Percentiles rank a stretch among this genome's conserved stretches.
These are phyloP conservation scores for Cebus imitator DNA, from an alignment of 2,113 vertebrate species.

Conservation along the genomic window DNA sequence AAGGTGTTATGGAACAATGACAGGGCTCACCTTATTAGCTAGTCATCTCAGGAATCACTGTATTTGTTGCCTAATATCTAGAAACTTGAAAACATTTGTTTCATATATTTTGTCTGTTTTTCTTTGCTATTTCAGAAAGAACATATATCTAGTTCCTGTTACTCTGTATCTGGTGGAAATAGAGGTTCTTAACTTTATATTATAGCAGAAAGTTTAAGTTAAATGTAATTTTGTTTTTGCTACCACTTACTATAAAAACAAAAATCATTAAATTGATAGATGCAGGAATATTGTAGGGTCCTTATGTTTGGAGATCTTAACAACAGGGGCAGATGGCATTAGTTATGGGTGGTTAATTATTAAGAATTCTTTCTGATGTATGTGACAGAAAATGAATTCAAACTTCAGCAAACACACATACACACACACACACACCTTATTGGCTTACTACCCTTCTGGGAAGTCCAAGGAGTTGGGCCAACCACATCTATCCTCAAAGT, in stretches of 20 bases:
- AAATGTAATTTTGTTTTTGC: background rate
- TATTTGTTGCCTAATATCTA: background rate
- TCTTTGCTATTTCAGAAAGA: background rate
- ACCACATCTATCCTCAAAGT: background rate
- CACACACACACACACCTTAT: background rate
- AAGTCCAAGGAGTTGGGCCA: background rate
- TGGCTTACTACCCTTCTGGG: background rate
- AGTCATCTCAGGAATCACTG: background rate
- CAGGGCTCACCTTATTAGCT: background rate
- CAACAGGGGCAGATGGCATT: background rate
- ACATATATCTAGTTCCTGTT: background rate
- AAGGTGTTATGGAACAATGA: background rate
- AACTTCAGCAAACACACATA: background rate
- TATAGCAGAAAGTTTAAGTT: background rate
- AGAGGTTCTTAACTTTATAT: conserved; percentile 30
- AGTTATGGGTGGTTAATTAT: conserved; percentile 8
- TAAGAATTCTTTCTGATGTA: conserved; percentile 33
- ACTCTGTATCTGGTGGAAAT: background rate
- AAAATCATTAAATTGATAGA: background rate
- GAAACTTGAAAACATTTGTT: background rate
- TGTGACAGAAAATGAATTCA: conserved; percentile 42
- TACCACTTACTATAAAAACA: background rate
- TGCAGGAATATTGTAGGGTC: background rate
- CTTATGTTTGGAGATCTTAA: background rate
- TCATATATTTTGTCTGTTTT: background rate